Percentiles rank a stretch among this genome's conserved stretches.
phyloP scores from a whole-genome alignment of 2,888 invertebrate genomes.

The Acheta domesticus region DNA sequence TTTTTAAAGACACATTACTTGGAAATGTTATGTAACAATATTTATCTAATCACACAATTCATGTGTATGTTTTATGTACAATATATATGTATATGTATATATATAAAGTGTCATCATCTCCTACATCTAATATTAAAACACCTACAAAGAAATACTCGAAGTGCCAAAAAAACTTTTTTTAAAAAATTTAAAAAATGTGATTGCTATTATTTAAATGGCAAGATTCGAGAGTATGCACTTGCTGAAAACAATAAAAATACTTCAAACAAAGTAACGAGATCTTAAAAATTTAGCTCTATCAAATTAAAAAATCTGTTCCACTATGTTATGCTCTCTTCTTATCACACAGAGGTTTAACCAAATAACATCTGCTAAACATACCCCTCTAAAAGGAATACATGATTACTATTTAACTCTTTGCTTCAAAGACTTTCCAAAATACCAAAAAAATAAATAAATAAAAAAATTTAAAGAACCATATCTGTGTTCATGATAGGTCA shows the following conservation, averaged over 20 bases:
- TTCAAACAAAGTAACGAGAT: background rate
- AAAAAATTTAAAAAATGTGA: too few species aligned
- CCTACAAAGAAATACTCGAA: conserved; percentile 18
- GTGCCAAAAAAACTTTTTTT: background rate
- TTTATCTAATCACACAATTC: conserved; percentile 20
- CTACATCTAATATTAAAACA: conserved; percentile 1
- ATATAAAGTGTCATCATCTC: conserved; percentile 24
- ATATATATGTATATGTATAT: conserved; percentile 26
- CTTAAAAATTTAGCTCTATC: background rate
- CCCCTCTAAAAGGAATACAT: too few species aligned
- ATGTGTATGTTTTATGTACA: conserved; percentile 19
- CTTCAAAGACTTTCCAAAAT: too few species aligned
- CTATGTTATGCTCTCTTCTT: background rate
- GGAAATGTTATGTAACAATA: conserved; percentile 29
- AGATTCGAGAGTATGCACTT: conserved; percentile 1
- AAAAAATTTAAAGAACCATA: too few species aligned
- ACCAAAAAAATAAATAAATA: too few species aligned
- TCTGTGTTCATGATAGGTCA: too few species aligned
- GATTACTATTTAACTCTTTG: too few species aligned
- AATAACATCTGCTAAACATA: too few species aligned
- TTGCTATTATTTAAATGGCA: background rate
- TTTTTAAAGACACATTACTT: conserved; percentile 29
- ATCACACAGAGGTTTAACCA: background rate
- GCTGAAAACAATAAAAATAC: background rate
- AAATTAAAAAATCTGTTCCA: background rate